Evolutionary conservation across 30 jellyfish, hydroid and myxozoan species (phyloP).

Genomic region (Cassiopea xamachana): DNA sequence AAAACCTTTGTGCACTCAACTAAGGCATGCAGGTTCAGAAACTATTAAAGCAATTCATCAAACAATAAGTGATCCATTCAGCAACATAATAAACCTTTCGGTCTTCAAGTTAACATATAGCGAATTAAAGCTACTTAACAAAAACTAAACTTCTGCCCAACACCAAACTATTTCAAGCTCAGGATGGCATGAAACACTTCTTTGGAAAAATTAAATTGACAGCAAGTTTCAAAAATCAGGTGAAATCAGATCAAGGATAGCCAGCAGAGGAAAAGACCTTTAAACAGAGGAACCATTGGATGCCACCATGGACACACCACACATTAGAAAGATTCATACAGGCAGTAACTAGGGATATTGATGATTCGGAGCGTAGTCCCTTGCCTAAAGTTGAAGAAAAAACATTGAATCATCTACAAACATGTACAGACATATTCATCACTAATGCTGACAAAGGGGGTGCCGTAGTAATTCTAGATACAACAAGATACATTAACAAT

Average conservation of each 20-base stretch:
- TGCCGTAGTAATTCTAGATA: constrained; percentile 23
- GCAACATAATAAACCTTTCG: constrained; percentile 5
- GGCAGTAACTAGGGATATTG: constrained; percentile 27
- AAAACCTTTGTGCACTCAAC: background rate
- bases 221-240: constrained; percentile 18
- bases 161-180: background rate
- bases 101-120: background rate
- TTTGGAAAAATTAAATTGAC: constrained; percentile 6
- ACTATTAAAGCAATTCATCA: background rate
- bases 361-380: constrained; percentile 1
- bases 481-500: constrained; percentile 13
- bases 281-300: constrained; percentile 4
- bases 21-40: constrained; percentile 1
- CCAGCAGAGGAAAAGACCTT: background rate
- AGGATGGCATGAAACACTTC: background rate
- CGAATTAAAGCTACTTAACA: background rate
- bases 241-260: background rate
- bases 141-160: constrained; percentile 18
- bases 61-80: constrained; percentile 1
- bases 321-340: constrained; percentile 20
- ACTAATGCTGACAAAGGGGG: constrained; percentile 57
- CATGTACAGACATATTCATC: constrained; percentile 18
- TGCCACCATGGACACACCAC: constrained; percentile 4
- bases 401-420: constrained; percentile 23
- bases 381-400: constrained; percentile 18